Evolutionary conservation across 2,888 invertebrate genomes (phyloP), one percentile per base, ranked within the genome.

Genomic region (Lamellibrachia satsuma): DNA sequence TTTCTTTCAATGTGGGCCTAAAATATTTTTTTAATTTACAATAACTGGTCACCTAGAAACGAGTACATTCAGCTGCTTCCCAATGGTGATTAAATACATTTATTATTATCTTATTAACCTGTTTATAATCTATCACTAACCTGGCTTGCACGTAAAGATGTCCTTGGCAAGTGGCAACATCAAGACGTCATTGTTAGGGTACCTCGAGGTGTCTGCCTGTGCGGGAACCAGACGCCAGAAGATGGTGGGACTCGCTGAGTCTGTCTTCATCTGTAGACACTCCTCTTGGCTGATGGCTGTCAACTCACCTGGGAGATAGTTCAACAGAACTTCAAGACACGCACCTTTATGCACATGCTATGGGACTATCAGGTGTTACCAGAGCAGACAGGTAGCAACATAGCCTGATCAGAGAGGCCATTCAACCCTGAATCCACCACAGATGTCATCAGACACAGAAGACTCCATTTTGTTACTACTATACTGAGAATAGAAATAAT

Each of bases 151-250:
- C 15, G 27, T 39, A 52, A 55, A 91, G 52, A 55, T 22, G 2
- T 52, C 91, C 55, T 52, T 91, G 91, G 8, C 22, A 15, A 91
- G 11, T 11, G 91, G 91, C 55, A 52, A 15, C 51, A 11, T 52
- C 22, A 91, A 15, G 91, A 52, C n/a, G n/a, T 91, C 91, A 55
- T 91, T 91, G 27, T 15, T n/a, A 9, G 55, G 6, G 52, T 52
- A 55, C 11, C 3, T 55, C 15, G 91, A 91, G 27, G 9, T 3
- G 39, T 3, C 22, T 52, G 11, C 7, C 6, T 52, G 4, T 3
- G 55, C 27, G 22, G 55, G 52, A 4, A 52, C 91, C 52, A 91
- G 52, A 4, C 91, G 51, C 91, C 91, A 91, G 55, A 91, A 91
- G 4, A 91, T 11, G 6, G 91, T 91, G 11, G 91, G 91, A 2